phyloP scores from a whole-genome alignment of 2,797 vertebrate species.

The Phrynocephalus guinanensis region DNA sequence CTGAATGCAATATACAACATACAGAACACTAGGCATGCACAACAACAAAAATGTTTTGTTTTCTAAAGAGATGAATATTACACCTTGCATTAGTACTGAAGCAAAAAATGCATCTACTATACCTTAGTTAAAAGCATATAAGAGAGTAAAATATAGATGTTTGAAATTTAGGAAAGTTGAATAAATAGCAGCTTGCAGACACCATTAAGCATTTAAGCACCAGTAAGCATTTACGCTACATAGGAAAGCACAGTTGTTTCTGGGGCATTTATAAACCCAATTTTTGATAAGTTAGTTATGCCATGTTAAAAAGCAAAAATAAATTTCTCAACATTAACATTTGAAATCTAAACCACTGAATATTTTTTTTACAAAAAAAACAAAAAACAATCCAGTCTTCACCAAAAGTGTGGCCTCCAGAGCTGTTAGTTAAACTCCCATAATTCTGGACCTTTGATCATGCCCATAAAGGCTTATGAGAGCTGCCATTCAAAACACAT shows the following conservation, averaged over 20 bases:
- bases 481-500: neutral
- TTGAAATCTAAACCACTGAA: conserved; percentile 48
- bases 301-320: conserved; percentile 40
- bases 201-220: conserved; percentile 79
- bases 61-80: conserved; percentile 93
- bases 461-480: neutral
- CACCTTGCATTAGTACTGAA: conserved; percentile 90
- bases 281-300: conserved; percentile 81
- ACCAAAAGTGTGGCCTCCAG: neutral
- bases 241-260: conserved; percentile 77
- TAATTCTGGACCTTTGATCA: neutral
- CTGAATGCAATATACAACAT: conserved; percentile 99
- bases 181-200: conserved; percentile 86
- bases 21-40: conserved; percentile 98
- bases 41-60: conserved; percentile 95
- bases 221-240: conserved; percentile 77
- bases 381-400: neutral
- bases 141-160: conserved; percentile 90
- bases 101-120: conserved; percentile 91
- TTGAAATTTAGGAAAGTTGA: conserved; percentile 88
- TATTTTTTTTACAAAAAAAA: neutral
- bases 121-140: conserved; percentile 90
- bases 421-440: neutral
- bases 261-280: conserved; percentile 73
- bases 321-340: conserved; percentile 44